Evolutionary conservation across 2,888 invertebrate species (phyloP).

Genomic region (Orchestes rusci): DNA sequence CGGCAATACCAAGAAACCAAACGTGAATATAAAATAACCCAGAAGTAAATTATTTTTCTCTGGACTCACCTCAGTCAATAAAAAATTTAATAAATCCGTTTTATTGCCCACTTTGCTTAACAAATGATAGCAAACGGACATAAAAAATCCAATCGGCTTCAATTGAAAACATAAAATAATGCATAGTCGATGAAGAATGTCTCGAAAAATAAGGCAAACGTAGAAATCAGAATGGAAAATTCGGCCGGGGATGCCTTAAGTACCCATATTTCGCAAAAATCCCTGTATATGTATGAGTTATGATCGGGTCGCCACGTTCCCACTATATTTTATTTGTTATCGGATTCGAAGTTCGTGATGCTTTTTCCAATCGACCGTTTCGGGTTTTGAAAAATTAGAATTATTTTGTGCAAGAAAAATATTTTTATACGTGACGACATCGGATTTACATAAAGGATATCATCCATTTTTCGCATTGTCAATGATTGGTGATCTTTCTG

Average conservation of each 20-base stretch:
- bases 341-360: constrained; percentile 44
- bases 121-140: constrained; percentile 5
- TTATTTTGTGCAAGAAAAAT: constrained; percentile 20
- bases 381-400: constrained; percentile 21
- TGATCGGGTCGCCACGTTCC: constrained; percentile 42
- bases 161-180: constrained; percentile 26
- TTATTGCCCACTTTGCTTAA: constrained; percentile 4
- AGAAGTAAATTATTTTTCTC: too few species aligned
- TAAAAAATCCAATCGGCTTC: constrained; percentile 13
- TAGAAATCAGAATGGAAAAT: constrained; percentile 41
- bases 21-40: too few species aligned
- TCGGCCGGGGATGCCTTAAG: constrained; percentile 39
- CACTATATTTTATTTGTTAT: constrained; percentile 46
- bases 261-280: constrained; percentile 43
- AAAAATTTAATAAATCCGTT: constrained; percentile 7
- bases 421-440: constrained; percentile 15
- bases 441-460: constrained; percentile 8
- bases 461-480: constrained; percentile 6
- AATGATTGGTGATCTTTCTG: constrained; percentile 15
- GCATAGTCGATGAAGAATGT: constrained; percentile 30
- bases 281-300: constrained; percentile 44
- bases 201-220: constrained; percentile 31
- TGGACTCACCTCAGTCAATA: too few species aligned
- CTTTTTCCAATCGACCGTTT: constrained; percentile 37
- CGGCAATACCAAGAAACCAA: too few species aligned